Base-by-base conservation (phyloP, 30 jellyfish, hydroid and myxozoan species). In the Aurelia aurita complex sp. Pacific region DNA sequence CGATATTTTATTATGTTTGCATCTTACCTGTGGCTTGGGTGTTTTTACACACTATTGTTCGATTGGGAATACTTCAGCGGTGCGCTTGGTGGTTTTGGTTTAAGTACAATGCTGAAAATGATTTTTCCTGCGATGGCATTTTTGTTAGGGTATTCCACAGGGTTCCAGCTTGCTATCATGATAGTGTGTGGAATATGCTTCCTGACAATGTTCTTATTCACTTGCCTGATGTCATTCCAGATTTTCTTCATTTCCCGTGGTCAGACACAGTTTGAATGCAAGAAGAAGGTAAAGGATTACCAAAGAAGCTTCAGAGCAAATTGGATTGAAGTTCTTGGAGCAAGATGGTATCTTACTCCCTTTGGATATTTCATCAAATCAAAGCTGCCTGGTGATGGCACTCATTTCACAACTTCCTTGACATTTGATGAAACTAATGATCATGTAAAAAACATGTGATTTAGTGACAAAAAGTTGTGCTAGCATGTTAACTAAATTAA, bases 231-330 rank as follows among this genome's bases (percentile, higher is more conserved):
- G 89, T 74, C 96, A 19, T 92, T 92, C 62, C 98, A 92, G 71
- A 61, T 86, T 23, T 92, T 87, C 79, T 92, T 92, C 87, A 87
- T 92, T n/a, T 81, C 91, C 36, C 75, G 97, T n/a, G 98, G 98
- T 4, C 98, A 92, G 80, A 92, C 98, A 18, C 98, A 92, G 80
- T 92, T 92, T 78, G 98, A 92, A 74, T 92, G 98, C 76, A 83
- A 88, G 74, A 92, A 92, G 83, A 87, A 86, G 81, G 50, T 92
- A 53, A 29, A 32, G 32, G 85, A 88, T 61, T 92, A 87, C 65
- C 68, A 67, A 13, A 74, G 38, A 60, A 76, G 61, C 40, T 68
- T 88, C 69, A 62, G 46, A 14, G 88, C 82, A 32, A 88, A 92
- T 87, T 85, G 93, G 97, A 67, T 66, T 9, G 92, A 88, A 51